phyloP scores from a whole-genome alignment of 1,140 invertebrate genomes.

The Aricia agestis region DNA sequence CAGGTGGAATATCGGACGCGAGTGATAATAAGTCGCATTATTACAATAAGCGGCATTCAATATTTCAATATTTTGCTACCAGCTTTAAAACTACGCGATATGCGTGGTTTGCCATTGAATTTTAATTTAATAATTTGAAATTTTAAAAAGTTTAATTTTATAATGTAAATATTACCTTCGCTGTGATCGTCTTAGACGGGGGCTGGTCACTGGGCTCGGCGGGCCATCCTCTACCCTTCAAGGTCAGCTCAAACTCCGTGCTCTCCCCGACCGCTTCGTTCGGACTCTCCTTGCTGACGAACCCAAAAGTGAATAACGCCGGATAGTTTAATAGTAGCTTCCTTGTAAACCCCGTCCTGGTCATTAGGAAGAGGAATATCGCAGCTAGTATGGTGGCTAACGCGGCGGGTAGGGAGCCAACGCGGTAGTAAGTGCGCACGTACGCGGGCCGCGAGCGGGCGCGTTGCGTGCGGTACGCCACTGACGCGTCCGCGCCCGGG shows the following conservation, averaged over 20 bases:
- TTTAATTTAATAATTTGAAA: too few species aligned
- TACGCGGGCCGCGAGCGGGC: constrained; percentile 81
- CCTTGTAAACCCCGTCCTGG: constrained; percentile 78
- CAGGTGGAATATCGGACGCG: too few species aligned
- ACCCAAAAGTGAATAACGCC: constrained; percentile 67
- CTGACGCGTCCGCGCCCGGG: constrained; percentile 88
- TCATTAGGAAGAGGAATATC: constrained; percentile 80
- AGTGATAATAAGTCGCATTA: too few species aligned
- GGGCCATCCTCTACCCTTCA: constrained; percentile 88
- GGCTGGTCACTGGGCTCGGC: constrained; percentile 78
- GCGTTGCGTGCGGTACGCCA: constrained; percentile 86
- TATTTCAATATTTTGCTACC: too few species aligned
- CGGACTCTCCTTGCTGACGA: constrained; percentile 79
- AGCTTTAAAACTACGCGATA: too few species aligned
- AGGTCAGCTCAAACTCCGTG: constrained; percentile 80
- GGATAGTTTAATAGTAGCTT: constrained; percentile 80
- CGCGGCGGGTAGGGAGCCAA: constrained; percentile 65
- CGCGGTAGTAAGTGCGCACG: constrained; percentile 77
- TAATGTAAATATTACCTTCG: too few species aligned
- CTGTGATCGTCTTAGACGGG: constrained; percentile 82
- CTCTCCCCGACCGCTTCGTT: constrained; percentile 78
- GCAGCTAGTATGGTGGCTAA: constrained; percentile 76
- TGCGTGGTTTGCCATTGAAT: too few species aligned
- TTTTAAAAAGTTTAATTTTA: too few species aligned
- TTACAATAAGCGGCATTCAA: too few species aligned